Conservation (phyloP, 2,797 vertebrate species). For the Acanthornis magna region DNA sequence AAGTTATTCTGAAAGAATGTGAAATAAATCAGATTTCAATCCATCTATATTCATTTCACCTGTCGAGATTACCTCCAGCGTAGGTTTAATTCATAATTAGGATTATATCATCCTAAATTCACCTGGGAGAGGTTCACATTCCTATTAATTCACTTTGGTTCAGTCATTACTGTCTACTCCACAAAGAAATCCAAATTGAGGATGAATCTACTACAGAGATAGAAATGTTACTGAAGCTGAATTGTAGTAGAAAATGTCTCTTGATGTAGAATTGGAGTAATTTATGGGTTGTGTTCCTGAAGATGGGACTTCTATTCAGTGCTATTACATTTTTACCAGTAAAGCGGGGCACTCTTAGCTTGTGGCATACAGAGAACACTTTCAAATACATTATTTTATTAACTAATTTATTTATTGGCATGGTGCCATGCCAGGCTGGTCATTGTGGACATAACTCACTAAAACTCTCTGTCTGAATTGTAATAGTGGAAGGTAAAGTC, state of each 20-base stretch:
- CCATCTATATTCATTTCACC: background rate
- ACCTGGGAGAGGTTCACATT: background rate
- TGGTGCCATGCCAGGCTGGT: background rate
- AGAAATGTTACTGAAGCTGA: background rate
- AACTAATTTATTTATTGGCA: background rate
- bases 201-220: background rate
- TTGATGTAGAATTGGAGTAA: background rate
- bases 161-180: too few species aligned
- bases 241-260: background rate
- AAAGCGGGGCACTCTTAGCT: background rate
- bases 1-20: background rate
- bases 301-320: background rate
- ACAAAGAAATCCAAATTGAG: background rate
- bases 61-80: background rate
- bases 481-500: background rate
- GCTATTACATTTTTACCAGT: background rate
- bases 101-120: background rate
- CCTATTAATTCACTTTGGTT: background rate
- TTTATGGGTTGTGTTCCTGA: rapidly evolving
- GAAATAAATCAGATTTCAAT: background rate
- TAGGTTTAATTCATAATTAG: background rate
- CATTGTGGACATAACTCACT: background rate
- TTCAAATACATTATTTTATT: background rate
- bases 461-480: background rate
- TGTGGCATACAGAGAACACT: background rate